Evolutionary conservation across 2,888 invertebrate genomes (phyloP), one percentile per base, ranked within the genome.

Genomic region (Acrobasis consociella): DNA sequence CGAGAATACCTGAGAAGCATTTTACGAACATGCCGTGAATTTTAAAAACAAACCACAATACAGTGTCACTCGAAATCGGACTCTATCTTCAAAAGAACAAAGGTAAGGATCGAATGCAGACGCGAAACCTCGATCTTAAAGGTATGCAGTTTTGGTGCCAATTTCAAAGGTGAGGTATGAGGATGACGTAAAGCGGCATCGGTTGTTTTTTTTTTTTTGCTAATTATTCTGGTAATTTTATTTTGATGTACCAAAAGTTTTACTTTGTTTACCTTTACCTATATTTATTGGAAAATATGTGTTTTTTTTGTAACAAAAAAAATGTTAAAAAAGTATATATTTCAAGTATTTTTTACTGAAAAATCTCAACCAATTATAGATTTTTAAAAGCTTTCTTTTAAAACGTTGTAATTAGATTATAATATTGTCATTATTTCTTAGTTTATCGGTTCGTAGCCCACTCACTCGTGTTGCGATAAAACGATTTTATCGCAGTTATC

Each of bases 1-100:
- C 73, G 76, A 74, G 72, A 78, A 76, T 83, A 82, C 85, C 75
- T 78, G 80, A 85, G 83, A 83, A 72, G 67, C 77, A 76, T 82
- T 76, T 80, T 72, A 73, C 74, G 66, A 68, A 80, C 82, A 73
- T 71, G 75, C 63, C 66, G 69, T 73, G 86, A 85, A 84, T 86
- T 76, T 76, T 69, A 81, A 83, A 62, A 62, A 56, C 62, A 62
- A 62, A 55, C 37, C 55, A 10, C 17, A 11, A 16, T 0, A 13
- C 1, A 15, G 11, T 49, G 13, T 49, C 16, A n/a, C 38, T 55
- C 9, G 5, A 53, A 49, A 31, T n/a, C 49, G 13, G 49, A 55
- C 49, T 11, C 37, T 55, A 49, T 16, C 5, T 0, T 11, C n/a
- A 10, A 15, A 9, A 9, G 11, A 13, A 51, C 16, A 38, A 10